A percentile compares a stretch with the other conserved stretches of the same genome.
Conservation (phyloP, 2,113 vertebrate genomes). For the Lophochroa leadbeateri region DNA sequence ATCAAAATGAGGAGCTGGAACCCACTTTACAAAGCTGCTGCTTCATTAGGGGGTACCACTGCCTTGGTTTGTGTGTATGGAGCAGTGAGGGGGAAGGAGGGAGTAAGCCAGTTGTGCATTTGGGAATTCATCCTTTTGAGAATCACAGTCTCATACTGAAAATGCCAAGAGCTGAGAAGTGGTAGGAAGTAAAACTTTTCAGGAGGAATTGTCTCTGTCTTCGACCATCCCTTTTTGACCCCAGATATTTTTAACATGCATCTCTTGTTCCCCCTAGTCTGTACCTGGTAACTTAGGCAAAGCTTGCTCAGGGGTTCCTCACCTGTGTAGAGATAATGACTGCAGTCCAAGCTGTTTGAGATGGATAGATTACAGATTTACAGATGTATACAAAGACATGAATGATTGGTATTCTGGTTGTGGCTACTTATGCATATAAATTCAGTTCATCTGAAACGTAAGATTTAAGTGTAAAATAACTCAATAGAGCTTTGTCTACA, state of each 20-base stretch:
- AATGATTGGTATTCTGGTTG: background rate
- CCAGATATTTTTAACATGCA: background rate
- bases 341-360: background rate
- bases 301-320: background rate
- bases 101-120: background rate
- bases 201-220: background rate
- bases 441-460: background rate
- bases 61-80: background rate
- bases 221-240: background rate
- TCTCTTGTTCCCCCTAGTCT: background rate
- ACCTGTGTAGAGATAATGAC: background rate
- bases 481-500: background rate
- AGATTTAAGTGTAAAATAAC: background rate
- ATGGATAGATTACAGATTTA: background rate
- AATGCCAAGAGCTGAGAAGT: background rate
- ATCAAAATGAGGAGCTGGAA: background rate
- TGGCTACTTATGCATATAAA: background rate
- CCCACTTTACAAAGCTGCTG: background rate
- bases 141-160: background rate
- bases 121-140: background rate
- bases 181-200: background rate
- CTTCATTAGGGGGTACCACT: background rate
- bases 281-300: background rate
- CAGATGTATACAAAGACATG: background rate
- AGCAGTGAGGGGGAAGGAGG: background rate